Percentiles rank a stretch among this genome's conserved stretches.
phyloP scores from a whole-genome alignment of 2,113 vertebrate species.

The Odontesthes bonariensis region DNA sequence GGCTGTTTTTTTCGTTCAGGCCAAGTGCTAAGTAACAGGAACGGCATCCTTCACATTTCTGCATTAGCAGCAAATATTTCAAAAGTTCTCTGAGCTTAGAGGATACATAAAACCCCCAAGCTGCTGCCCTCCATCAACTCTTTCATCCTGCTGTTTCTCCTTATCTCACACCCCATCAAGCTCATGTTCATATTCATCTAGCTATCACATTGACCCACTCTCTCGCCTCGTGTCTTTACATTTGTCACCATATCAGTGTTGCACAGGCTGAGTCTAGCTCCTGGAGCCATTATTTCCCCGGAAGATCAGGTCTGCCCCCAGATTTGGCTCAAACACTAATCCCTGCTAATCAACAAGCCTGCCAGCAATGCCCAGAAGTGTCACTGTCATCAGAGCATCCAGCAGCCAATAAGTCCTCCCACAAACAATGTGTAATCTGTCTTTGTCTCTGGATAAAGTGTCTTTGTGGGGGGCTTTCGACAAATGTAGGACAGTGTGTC shows the following conservation, averaged over 20 bases:
- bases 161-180: slow-evolving; percentile 18
- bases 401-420: slow-evolving; percentile 22
- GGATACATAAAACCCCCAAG: slow-evolving; percentile 76
- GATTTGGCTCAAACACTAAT: slow-evolving; percentile 70
- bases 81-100: slow-evolving; percentile 68
- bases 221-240: slow-evolving; percentile 35
- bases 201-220: background rate
- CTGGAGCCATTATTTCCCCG: slow-evolving; percentile 49
- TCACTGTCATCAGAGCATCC: slow-evolving; percentile 38
- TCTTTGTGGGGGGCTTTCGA: slow-evolving; percentile 60
- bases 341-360: slow-evolving; percentile 75
- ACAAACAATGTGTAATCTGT: slow-evolving; percentile 54
- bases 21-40: slow-evolving; percentile 48
- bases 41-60: slow-evolving; percentile 61
- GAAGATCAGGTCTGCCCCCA: slow-evolving; percentile 52
- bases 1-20: slow-evolving; percentile 27
- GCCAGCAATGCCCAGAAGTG: slow-evolving; percentile 49
- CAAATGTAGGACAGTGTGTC: slow-evolving; percentile 45
- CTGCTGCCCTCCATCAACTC: slow-evolving; percentile 31
- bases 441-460: slow-evolving; percentile 67
- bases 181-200: slow-evolving; percentile 10
- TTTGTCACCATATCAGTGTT: slow-evolving; percentile 62
- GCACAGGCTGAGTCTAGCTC: slow-evolving; percentile 12
- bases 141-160: slow-evolving; percentile 5
- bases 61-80: slow-evolving; percentile 71